Conservation (phyloP, 2,797 vertebrate species). For the Rhyacichthys aspro region DNA sequence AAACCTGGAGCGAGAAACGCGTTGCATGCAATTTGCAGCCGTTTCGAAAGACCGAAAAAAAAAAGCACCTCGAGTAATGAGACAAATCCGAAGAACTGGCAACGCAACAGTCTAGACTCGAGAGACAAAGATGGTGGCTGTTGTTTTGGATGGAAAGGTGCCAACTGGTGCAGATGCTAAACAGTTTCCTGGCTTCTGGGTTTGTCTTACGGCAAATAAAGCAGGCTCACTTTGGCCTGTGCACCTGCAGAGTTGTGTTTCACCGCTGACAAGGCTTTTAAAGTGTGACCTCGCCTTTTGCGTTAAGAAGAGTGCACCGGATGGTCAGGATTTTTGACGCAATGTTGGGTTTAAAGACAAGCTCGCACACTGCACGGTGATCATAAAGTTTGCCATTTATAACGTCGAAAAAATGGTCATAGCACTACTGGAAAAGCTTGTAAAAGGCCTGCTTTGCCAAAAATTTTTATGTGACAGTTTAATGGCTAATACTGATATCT, state of each 20-base stretch:
- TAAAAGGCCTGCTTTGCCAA: too few species aligned
- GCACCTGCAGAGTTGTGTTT: not conserved
- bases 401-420: too few species aligned
- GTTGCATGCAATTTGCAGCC: constrained; percentile 6
- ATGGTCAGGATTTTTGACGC: too few species aligned
- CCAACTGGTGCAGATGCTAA: constrained; percentile 7
- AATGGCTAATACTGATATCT: too few species aligned
- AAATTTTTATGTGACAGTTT: too few species aligned
- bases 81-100: not conserved
- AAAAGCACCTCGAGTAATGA: constrained; percentile 10
- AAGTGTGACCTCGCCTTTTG: not conserved
- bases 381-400: too few species aligned
- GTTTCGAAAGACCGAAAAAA: constrained; percentile 22
- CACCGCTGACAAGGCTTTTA: not conserved
- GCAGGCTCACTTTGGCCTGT: not conserved
- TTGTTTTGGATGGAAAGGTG: constrained; percentile 9
- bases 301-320: too few species aligned
- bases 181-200: not conserved
- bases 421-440: too few species aligned
- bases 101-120: constrained; percentile 4
- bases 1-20: constrained; percentile 5
- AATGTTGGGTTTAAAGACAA: too few species aligned
- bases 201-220: too few species aligned
- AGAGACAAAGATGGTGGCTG: constrained; percentile 3
- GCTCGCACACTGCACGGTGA: too few species aligned